Percentiles rank a stretch among this genome's conserved stretches.
These are phyloP conservation scores for Diplolepis rosae DNA, from an alignment of 2,888 invertebrate genomes.

Conservation along the genomic window DNA sequence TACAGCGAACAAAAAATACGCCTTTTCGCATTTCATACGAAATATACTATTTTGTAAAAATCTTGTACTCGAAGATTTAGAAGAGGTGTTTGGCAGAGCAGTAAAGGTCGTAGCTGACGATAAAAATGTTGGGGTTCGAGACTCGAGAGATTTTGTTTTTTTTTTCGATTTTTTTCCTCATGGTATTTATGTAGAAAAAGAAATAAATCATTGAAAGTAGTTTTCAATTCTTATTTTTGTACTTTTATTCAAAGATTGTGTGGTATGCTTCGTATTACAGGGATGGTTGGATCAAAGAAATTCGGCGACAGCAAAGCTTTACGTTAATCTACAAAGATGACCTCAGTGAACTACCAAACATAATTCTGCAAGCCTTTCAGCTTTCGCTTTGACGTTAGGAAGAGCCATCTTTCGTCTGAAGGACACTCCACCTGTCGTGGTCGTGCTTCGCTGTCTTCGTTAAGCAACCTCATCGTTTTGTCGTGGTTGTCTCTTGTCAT, in stretches of 20 bases:
- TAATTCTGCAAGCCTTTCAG: conserved; percentile 22
- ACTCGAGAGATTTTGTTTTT: too few relatives aligned
- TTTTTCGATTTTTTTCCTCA: too few relatives aligned
- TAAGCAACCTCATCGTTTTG: conserved; percentile 52
- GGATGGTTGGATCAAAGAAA: not conserved
- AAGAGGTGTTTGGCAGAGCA: too few relatives aligned
- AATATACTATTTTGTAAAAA: too few relatives aligned
- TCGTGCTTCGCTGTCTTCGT: conserved; percentile 43
- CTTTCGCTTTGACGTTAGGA: conserved; percentile 31
- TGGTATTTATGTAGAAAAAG: too few relatives aligned
- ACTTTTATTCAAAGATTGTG: not conserved
- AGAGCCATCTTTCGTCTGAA: conserved; percentile 22
- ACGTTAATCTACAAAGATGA: conserved; percentile 26
- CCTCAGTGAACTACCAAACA: conserved; percentile 25
- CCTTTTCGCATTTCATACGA: too few relatives aligned
- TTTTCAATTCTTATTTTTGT: too few relatives aligned
- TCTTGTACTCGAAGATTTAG: too few relatives aligned
- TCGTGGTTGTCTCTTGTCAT: conserved; percentile 34
- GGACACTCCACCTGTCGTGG: conserved; percentile 31
- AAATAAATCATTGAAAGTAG: too few relatives aligned
- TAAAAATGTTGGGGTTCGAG: too few relatives aligned
- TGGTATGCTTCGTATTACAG: not conserved
- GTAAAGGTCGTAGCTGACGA: too few relatives aligned
- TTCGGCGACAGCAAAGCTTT: conserved; percentile 1
- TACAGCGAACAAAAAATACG: too few relatives aligned